A percentile compares a stretch with the other conserved stretches of the same genome.
Conservation (phyloP, 2,888 invertebrate species). For the Spicauda simplicius region DNA sequence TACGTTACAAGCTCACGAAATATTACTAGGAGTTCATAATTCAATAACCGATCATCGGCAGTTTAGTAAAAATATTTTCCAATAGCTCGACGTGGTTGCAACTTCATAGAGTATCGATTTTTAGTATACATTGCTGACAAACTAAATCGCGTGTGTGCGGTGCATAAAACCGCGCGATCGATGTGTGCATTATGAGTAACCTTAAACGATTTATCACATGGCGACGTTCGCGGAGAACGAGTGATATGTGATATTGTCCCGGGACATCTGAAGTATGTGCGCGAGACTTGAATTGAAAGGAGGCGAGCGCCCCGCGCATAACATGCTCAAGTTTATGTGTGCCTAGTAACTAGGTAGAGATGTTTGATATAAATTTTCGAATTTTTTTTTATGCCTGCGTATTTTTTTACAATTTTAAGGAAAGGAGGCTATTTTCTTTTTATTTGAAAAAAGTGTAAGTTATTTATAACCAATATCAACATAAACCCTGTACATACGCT, state of each 20-base stretch:
- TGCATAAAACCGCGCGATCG: conserved; percentile 8
- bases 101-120: neutral
- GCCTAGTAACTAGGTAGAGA: conserved; percentile 1
- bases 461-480: too few relatives aligned
- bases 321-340: conserved; percentile 4
- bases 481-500: too few relatives aligned
- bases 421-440: too few relatives aligned
- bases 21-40: conserved; percentile 14
- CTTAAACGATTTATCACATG: neutral
- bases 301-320: neutral
- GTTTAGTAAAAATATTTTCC: neutral
- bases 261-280: neutral
- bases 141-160: neutral
- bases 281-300: conserved; percentile 13
- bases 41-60: conserved; percentile 6
- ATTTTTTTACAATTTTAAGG: too few relatives aligned
- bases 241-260: conserved; percentile 11
- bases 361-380: neutral
- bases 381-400: neutral
- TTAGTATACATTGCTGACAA: conserved; percentile 9
- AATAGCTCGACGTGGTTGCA: neutral
- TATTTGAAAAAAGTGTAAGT: too few relatives aligned
- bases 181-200: conserved; percentile 4
- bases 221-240: neutral
- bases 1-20: neutral